Evolutionary conservation across 2,797 vertebrate species (phyloP), one percentile per base, ranked within the genome.

Genomic region (Dermochelys coriacea): DNA sequence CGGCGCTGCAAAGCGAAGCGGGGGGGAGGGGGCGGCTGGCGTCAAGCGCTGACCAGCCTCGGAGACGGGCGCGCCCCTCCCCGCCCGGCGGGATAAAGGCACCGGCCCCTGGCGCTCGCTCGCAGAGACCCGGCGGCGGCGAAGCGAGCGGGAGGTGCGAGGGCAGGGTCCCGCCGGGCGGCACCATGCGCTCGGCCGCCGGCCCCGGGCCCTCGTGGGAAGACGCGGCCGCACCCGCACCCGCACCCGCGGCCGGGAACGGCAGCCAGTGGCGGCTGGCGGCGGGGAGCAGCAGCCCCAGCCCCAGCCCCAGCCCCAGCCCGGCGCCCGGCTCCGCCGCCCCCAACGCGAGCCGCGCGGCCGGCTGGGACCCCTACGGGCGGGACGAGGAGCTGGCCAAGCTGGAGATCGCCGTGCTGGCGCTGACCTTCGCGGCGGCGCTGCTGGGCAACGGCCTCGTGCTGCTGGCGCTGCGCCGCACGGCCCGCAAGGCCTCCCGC

Each of bases 321-420:
- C 59, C 68, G 37, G 96, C 91, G 37, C 68, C 74, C 4, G 93
- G 82, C 50, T 98, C 98, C 96, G 97, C 78, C 12, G 87, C 92
- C 15, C 83, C 80, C 29, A 98, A 88, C 50, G 98, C 98, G 93
- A 71, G 52, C 90, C 96, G 96, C 64, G 87, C 64, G 64, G 87
- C 57, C 6, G 49, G 59, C 27, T 98, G 98, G 82, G 98, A 99
- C 91, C 97, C 97, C 6, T 98, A 98, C 86, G 96, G 94, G 23
- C 98, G 99, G 27, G 98, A 99, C 91, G 99, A 99, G 88, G 98
- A 99, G 83, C 98, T 99, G 91, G 99, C 99, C 51, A 99, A 99
- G 91, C 97, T 99, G 68, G 99, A 99, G 98, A 98, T 99, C n/a
- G 98, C 99, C 3, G 99, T 99, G 84, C 98, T 99, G 91, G 99